phyloP scores from a whole-genome alignment of 2,888 invertebrate genomes.

The Cetonia aurata region DNA sequence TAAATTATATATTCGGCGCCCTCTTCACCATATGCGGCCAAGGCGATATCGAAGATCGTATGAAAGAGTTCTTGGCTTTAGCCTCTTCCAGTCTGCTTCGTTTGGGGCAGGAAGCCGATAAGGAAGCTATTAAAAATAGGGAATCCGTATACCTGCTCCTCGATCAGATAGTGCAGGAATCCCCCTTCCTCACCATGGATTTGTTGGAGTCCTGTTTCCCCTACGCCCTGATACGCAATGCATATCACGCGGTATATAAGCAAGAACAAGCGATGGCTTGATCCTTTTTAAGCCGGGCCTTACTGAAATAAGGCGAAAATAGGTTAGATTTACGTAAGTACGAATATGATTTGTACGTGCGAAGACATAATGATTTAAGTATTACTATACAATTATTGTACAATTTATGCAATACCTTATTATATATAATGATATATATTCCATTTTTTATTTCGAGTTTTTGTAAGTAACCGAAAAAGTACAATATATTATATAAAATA shows the following conservation, averaged over 20 bases:
- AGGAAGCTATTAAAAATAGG: conserved; percentile 92
- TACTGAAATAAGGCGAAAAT: conserved; percentile 17
- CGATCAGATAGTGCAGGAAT: conserved; percentile 98
- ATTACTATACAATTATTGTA: conserved; percentile 19
- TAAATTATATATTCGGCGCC: conserved; percentile 96
- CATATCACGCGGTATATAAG: conserved; percentile 97
- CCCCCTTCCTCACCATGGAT: conserved; percentile 98
- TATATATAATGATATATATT: conserved; percentile 3
- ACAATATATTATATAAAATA: conserved; percentile 11
- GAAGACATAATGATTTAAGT: conserved; percentile 5
- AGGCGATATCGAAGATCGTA: conserved; percentile 96
- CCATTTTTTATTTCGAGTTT: conserved; percentile 17
- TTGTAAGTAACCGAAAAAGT: conserved; percentile 14
- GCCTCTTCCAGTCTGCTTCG: conserved; percentile 96
- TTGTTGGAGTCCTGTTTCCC: conserved; percentile 99
- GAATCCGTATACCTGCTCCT: conserved; percentile 97
- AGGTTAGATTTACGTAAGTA: no score
- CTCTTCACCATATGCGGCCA: conserved; percentile 96
- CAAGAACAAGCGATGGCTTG: conserved; percentile 77
- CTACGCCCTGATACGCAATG: conserved; percentile 96
- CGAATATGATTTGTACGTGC: no score
- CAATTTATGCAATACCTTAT: conserved; percentile 17
- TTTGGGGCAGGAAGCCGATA: conserved; percentile 95
- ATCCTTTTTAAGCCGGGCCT: conserved; percentile 38
- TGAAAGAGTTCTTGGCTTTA: conserved; percentile 94